phyloP scores from a whole-genome alignment of 37 sponge, comb jelly and placozoan species.

The Haliclona indistincta region DNA sequence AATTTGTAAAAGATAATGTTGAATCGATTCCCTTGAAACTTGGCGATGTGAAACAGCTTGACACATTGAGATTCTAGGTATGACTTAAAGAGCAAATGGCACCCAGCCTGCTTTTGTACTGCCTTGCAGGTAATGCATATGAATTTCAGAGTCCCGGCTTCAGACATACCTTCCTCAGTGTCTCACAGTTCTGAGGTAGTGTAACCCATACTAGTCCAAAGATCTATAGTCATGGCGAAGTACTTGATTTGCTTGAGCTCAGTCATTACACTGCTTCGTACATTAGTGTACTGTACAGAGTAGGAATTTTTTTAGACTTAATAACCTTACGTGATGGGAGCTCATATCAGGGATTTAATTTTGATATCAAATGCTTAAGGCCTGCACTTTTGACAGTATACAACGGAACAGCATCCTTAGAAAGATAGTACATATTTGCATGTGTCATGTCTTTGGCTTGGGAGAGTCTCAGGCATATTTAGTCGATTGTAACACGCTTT shows the following conservation, averaged over 20 bases:
- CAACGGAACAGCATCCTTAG: slow-evolving; percentile 9
- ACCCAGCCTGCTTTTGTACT: neutral
- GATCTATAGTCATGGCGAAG: slow-evolving; percentile 24
- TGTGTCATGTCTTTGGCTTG: slow-evolving; percentile 6
- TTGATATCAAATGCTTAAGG: neutral
- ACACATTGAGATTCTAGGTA: slow-evolving; percentile 2
- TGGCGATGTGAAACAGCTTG: neutral
- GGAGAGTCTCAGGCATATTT: neutral
- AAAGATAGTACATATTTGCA: neutral
- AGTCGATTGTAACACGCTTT: neutral
- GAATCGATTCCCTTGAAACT: slow-evolving; percentile 21
- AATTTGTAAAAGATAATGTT: slow-evolving; percentile 31
- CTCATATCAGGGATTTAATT: slow-evolving; percentile 8
- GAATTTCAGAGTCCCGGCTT: neutral
- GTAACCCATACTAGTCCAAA: too few relatives aligned
- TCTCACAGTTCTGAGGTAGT: too few relatives aligned
- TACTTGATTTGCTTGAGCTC: neutral
- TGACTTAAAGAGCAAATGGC: neutral
- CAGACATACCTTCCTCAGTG: too few relatives aligned
- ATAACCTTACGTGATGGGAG: slow-evolving; percentile 8
- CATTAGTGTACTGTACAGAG: neutral
- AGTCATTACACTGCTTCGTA: neutral
- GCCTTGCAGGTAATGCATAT: slow-evolving; percentile 15
- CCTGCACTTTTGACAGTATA: slow-evolving; percentile 3
- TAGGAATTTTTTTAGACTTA: neutral